phyloP scores from a whole-genome alignment of 2,113 vertebrate genomes.

The Calidris pygmaea region DNA sequence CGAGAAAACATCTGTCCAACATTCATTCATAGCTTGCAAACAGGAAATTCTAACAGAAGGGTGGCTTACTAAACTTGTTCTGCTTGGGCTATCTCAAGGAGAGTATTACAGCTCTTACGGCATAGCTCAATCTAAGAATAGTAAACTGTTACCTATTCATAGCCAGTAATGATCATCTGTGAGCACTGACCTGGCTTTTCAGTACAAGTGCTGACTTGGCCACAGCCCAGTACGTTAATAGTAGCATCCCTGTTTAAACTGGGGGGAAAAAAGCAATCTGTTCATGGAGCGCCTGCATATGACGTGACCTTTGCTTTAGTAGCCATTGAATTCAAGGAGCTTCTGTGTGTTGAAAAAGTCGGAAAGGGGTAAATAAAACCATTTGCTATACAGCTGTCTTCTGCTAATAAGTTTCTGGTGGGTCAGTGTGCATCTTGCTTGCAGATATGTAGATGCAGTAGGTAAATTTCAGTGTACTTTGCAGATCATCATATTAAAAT shows the following conservation, averaged over 20 bases:
- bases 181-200: neutral
- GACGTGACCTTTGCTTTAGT: neutral
- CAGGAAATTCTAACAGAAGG: neutral
- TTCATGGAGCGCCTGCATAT: neutral
- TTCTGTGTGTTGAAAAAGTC: neutral
- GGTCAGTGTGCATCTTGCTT: neutral
- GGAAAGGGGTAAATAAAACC: neutral
- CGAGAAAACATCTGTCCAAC: slow-evolving; percentile 22
- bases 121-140: neutral
- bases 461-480: neutral
- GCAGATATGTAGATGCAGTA: neutral
- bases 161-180: neutral
- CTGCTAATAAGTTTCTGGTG: neutral
- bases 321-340: neutral
- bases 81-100: neutral
- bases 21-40: neutral
- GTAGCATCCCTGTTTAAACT: neutral
- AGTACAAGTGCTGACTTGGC: neutral
- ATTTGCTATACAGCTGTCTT: neutral
- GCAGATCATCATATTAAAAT: neutral
- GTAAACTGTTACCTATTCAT: neutral
- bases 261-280: neutral
- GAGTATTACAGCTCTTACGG: neutral
- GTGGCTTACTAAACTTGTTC: neutral
- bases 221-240: neutral